These are phyloP conservation scores for Elgaria multicarinata DNA, from an alignment of 2,113 vertebrate species.

Conservation along the genomic window DNA sequence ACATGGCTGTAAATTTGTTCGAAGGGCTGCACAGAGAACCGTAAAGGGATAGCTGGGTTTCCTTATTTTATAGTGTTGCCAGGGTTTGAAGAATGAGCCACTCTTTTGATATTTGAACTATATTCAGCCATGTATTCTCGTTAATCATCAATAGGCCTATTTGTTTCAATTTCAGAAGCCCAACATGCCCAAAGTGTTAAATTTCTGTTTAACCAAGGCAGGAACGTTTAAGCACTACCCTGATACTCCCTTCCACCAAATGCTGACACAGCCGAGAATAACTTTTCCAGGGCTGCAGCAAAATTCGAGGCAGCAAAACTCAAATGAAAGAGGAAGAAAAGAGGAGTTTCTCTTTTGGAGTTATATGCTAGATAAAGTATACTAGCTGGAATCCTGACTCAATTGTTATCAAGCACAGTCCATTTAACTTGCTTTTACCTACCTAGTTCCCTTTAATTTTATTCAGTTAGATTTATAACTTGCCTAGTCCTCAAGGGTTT, in stretches of 20 bases:
- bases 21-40: constrained; percentile 56
- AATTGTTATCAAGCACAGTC: not conserved
- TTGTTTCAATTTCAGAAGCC: constrained; percentile 62
- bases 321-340: not conserved
- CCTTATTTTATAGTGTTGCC: constrained; percentile 55
- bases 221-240: constrained; percentile 30
- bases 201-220: constrained; percentile 41
- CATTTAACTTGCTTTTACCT: not conserved
- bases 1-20: constrained; percentile 50
- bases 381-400: not conserved
- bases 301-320: not conserved
- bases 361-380: not conserved
- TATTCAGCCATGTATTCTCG: constrained; percentile 57
- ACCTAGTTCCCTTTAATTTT: not conserved
- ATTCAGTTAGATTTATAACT: constrained; percentile 5
- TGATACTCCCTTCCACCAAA: constrained; percentile 42
- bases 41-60: constrained; percentile 46
- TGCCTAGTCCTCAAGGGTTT: not conserved
- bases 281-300: not conserved
- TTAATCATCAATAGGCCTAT: constrained; percentile 56
- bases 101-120: constrained; percentile 49
- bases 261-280: constrained; percentile 17
- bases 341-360: not conserved
- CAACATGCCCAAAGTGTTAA: constrained; percentile 43
- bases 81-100: constrained; percentile 44